Evolutionary conservation across 2,888 invertebrate species (phyloP), one percentile per base, ranked within the genome.

Genomic region (Pachydiplax longipennis): DNA sequence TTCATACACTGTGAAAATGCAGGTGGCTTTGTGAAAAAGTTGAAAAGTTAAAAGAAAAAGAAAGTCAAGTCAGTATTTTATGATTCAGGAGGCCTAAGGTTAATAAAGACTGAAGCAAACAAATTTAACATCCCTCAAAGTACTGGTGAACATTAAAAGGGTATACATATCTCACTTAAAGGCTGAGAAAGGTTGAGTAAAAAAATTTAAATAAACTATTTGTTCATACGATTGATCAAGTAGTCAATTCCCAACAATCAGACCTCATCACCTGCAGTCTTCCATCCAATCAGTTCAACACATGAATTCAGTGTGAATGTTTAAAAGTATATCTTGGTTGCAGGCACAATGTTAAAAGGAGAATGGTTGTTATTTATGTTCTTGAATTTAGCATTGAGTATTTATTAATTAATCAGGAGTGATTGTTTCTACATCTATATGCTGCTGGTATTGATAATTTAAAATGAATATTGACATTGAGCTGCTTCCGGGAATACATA

Each of bases 31-130:
- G 87, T 35, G 87, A 65, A 87, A 18, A 87, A 87, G 87, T 61
- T 87, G 37, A 87, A 61, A 53, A 18, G 58, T 61, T 87, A 37
- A 87, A 73, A 73, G 73, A 73, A 73, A 73, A 53, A 87, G 53
- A 87, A n/a, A n/a, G 87, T 87, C 87, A 87, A 37, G 87, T 58
- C 87, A 87, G 87, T 87, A 87, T 87, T 87, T 87, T 65, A 61
- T 87, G 87, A 58, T 87, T 87, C n/a, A 22, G 35, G 65, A 87
- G 87, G 87, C 87, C 87, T 87, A 87, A 61, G 61, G 31, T 61
- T 22, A 61, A 65, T 65, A 61, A 87, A 87, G 87, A 87, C 87
- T 87, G 87, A 87, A 87, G 61, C 37, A 37, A 35, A 87, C 37
- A 58, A 87, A 61, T 61, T 18, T 25, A 61, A 87, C 53, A 58